Evolutionary conservation across 1,140 invertebrate genomes (phyloP).

Genomic region (Sipha flava): DNA sequence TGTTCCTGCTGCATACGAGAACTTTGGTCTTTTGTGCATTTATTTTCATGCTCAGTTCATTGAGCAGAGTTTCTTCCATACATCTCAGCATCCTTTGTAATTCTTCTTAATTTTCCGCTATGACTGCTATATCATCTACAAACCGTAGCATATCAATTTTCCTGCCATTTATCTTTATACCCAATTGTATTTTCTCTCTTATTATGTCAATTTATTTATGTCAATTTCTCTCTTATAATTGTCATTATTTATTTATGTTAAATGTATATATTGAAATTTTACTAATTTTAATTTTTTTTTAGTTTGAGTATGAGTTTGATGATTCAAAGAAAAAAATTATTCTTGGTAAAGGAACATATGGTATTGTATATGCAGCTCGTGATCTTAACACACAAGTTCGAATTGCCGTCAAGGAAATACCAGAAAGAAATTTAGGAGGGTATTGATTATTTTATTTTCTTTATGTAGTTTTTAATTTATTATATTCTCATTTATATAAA

Average conservation of each 20-base stretch:
- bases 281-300: slow-evolving; percentile 39
- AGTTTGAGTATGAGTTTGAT: slow-evolving; percentile 96
- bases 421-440: slow-evolving; percentile 90
- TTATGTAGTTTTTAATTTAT: neutral
- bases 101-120: no score
- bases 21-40: no score
- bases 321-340: slow-evolving; percentile 78
- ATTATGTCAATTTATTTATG: no score
- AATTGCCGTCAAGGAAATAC: slow-evolving; percentile 97
- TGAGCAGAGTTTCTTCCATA: no score
- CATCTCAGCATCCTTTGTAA: no score
- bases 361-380: slow-evolving; percentile 86
- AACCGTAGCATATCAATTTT: no score
- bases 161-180: no score
- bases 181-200: no score
- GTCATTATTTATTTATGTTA: neutral
- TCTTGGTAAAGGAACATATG: slow-evolving; percentile 93
- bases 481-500: neutral
- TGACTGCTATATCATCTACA: no score
- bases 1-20: no score
- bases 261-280: neutral
- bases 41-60: no score
- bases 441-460: slow-evolving; percentile 40
- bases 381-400: slow-evolving; percentile 91
- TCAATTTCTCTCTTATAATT: no score